These are phyloP conservation scores for Danaus chrysippus DNA, from an alignment of 2,888 invertebrate genomes.

Conservation along the genomic window DNA sequence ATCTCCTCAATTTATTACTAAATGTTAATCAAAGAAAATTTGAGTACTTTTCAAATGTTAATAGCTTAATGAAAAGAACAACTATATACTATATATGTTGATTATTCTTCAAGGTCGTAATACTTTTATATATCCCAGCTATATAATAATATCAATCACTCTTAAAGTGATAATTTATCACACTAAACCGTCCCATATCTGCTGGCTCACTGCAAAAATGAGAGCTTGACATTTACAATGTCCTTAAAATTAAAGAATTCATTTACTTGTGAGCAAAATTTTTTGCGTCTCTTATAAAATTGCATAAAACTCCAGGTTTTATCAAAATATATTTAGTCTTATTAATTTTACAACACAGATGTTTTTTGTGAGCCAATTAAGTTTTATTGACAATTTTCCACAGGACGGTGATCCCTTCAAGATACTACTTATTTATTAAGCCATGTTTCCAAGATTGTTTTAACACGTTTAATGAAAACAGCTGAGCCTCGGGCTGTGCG, in stretches of 20 bases:
- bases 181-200: slow-evolving; percentile 25
- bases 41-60: too few species aligned
- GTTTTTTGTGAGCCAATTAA: slow-evolving; percentile 52
- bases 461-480: slow-evolving; percentile 2
- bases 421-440: background rate
- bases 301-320: background rate
- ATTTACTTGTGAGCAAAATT: too few species aligned
- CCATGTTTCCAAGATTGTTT: slow-evolving; percentile 1
- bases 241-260: too few species aligned
- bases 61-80: too few species aligned
- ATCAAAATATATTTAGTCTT: slow-evolving; percentile 20
- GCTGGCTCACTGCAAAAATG: slow-evolving; percentile 24
- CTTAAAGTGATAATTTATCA: slow-evolving; percentile 31
- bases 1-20: too few species aligned
- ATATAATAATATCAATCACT: slow-evolving; percentile 24
- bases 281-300: too few species aligned
- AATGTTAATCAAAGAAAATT: too few species aligned
- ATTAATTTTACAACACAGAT: slow-evolving; percentile 52
- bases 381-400: slow-evolving; percentile 53
- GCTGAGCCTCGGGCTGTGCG: slow-evolving; percentile 1
- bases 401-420: slow-evolving; percentile 4
- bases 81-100: too few species aligned
- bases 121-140: slow-evolving; percentile 10
- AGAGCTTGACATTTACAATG: slow-evolving; percentile 12
- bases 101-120: too few species aligned